Percentiles rank a stretch among this genome's conserved stretches.
Conservation (phyloP, 2,113 vertebrate species). For the Tragelaphus scriptus region DNA sequence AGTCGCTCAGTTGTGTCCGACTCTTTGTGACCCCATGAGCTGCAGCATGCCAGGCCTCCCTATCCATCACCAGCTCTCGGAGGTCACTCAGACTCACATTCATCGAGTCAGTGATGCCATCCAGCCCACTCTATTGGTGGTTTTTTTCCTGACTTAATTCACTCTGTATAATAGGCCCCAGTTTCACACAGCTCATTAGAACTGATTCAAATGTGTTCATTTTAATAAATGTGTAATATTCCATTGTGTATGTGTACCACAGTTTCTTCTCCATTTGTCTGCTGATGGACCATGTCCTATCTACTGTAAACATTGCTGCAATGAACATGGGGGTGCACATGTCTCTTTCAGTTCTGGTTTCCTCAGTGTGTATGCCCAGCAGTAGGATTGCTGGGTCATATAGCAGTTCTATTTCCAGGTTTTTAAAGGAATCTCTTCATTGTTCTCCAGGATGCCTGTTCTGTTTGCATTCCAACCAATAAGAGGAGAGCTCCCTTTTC, state of each 20-base stretch:
- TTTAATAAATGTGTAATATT: not conserved
- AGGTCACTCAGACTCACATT: too few species aligned
- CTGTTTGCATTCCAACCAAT: not conserved
- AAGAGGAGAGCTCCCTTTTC: not conserved
- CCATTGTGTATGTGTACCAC: not conserved
- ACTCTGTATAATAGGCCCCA: not conserved
- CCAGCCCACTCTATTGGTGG: not conserved
- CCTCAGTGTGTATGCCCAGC: not conserved
- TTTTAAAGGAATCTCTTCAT: not conserved
- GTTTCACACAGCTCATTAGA: not conserved
- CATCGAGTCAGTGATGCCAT: too few species aligned
- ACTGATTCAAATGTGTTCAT: not conserved
- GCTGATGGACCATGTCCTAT: not conserved
- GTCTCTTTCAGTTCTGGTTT: not conserved
- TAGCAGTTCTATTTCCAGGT: not conserved
- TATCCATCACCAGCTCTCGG: too few species aligned
- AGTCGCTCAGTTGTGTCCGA: too few species aligned
- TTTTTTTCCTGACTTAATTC: not conserved
- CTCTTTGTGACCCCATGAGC: too few species aligned
- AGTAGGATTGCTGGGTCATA: not conserved
- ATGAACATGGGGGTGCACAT: not conserved
- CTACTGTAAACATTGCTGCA: not conserved
- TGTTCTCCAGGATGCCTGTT: not conserved
- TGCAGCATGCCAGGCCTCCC: too few species aligned
- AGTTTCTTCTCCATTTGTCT: not conserved